Evolutionary conservation across 2,113 vertebrate species (phyloP), one percentile per base, ranked within the genome.

Genomic region (Cygnus atratus): DNA sequence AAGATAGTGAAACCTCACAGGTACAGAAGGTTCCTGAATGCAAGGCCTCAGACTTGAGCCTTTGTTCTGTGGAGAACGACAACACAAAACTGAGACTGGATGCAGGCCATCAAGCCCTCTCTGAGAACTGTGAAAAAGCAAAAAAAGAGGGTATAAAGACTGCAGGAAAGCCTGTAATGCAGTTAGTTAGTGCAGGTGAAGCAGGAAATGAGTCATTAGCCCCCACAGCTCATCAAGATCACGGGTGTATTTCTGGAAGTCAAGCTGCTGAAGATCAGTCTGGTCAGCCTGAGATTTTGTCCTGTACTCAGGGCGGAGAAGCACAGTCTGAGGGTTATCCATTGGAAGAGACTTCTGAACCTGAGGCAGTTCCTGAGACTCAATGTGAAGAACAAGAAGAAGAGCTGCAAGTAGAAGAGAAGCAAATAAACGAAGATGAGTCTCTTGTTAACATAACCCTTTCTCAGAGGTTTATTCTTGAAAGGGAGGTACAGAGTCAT

Each of bases 1-100:
- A 98, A 28, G 98, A 98, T 48, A 98, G 97, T 41, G 98, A 99
- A 96, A 98, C 97, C 54, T 98, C 98, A 8, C 98, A 98, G 96
- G 97, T 98, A 25, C 98, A 98, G 22, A 73, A 90, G 29, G 92
- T 88, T 59, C 87, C 91, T 10, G 66, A 93, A 55, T 70, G 77
- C 65, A 66, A 84, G 29, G 68, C 91, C 80, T 93, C 78, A 16
- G 89, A 70, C 71, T 91, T 85, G 90, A 90, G 89, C 61, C 73
- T 63, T 26, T 70, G 37, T 93, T 77, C 79, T 85, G 33, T 63
- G 63, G 93, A 96, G 62, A 93, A 68, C 43, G 73, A 83, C 24
- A 59, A 13, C 28, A 3, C 67, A 48, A 81, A 92, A 54, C 61
- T 68, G 48, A 63, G 48, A 54, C 65, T 63, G 76, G 73, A 85